phyloP scores from a whole-genome alignment of 1,140 invertebrate species.

The Pissodes strobi region DNA sequence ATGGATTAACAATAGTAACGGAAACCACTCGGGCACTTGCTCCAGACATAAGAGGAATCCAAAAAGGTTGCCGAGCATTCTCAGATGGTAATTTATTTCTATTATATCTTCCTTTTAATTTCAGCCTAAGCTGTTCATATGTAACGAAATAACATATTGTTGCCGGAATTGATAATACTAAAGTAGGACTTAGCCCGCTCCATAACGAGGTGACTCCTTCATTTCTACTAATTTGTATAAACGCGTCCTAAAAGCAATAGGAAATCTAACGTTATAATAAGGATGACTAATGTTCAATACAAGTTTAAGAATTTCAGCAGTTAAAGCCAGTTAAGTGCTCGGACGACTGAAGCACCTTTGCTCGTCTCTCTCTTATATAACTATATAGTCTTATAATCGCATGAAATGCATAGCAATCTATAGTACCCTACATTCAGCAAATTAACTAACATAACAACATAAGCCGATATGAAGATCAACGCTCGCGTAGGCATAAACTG shows the following conservation, averaged over 20 bases:
- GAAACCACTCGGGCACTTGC: constrained; percentile 80
- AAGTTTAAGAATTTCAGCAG: too few relatives aligned
- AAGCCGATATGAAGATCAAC: too few relatives aligned
- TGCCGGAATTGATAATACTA: constrained; percentile 93
- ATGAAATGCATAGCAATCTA: too few relatives aligned
- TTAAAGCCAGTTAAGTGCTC: too few relatives aligned
- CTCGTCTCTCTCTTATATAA: too few relatives aligned
- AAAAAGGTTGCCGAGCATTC: constrained; percentile 64
- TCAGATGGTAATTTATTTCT: constrained; percentile 21
- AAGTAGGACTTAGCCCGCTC: constrained; percentile 95
- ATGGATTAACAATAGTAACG: constrained; percentile 86
- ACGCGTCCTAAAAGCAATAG: constrained; percentile 79
- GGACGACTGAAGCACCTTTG: too few relatives aligned
- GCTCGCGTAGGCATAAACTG: too few relatives aligned
- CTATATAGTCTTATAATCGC: too few relatives aligned
- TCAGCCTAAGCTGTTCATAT: constrained; percentile 87
- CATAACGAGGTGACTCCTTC: constrained; percentile 93
- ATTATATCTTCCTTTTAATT: constrained; percentile 64
- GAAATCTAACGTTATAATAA: too few relatives aligned
- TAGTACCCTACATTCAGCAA: too few relatives aligned
- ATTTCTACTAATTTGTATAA: constrained; percentile 85
- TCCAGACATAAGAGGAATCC: constrained; percentile 81
- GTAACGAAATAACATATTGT: constrained; percentile 97
- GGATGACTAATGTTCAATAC: too few relatives aligned
- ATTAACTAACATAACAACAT: too few relatives aligned